phyloP scores from a whole-genome alignment of 2,113 vertebrate genomes.

The Phoxinus phoxinus region DNA sequence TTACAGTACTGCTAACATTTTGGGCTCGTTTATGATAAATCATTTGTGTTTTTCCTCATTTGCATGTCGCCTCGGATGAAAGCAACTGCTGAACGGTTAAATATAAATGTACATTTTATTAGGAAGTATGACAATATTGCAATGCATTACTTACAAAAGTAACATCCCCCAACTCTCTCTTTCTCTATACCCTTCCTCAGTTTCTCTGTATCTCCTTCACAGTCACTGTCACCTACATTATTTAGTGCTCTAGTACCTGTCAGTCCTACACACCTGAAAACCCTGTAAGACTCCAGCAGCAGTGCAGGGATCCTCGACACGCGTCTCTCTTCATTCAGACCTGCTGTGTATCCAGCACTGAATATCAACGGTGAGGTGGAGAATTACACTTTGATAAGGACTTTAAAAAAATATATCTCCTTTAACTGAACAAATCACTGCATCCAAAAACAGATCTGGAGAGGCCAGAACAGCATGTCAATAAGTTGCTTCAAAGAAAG shows the following conservation, averaged over 20 bases:
- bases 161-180: neutral
- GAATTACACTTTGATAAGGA: neutral
- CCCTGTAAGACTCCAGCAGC: conserved; percentile 9
- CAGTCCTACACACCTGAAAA: neutral
- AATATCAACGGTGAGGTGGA: conserved; percentile 12
- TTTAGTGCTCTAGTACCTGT: conserved; percentile 26
- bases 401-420: neutral
- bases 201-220: neutral
- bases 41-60: neutral
- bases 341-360: neutral
- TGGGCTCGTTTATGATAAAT: neutral
- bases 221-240: conserved; percentile 14
- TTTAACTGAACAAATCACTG: conserved; percentile 15
- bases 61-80: neutral
- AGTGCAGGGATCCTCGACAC: neutral
- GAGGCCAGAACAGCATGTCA: neutral
- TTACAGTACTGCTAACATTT: neutral
- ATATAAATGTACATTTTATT: conserved; percentile 8
- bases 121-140: neutral
- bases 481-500: neutral
- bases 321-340: neutral
- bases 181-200: neutral
- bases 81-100: conserved; percentile 25
- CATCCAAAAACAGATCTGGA: neutral
- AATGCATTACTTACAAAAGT: neutral